Conservation (phyloP, 2,797 vertebrate species). For the Enteromius radiatus region DNA sequence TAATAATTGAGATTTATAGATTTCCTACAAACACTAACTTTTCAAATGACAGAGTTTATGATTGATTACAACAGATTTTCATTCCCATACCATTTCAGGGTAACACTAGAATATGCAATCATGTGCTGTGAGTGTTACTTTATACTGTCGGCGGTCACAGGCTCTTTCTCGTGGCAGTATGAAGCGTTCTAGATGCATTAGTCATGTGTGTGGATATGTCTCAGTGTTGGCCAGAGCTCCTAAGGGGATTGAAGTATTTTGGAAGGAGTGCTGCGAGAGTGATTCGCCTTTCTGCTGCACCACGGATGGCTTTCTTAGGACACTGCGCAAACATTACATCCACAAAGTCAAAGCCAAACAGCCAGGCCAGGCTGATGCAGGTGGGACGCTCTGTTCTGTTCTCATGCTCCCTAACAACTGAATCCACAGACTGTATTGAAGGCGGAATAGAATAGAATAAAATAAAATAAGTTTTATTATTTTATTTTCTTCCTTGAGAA, state of each 20-base stretch:
- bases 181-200: constrained; percentile 4
- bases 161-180: background rate
- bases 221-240: constrained; percentile 84
- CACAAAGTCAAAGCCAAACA: constrained; percentile 88
- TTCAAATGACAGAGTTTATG: background rate
- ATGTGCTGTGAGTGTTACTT: background rate
- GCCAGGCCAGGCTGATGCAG: constrained; percentile 89
- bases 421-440: background rate
- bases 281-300: constrained; percentile 80
- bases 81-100: background rate
- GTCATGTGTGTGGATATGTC: constrained; percentile 27
- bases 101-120: background rate
- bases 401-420: background rate
- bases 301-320: constrained; percentile 72
- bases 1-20: constrained; percentile 5
- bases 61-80: background rate
- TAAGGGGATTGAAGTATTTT: constrained; percentile 82
- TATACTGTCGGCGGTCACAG: background rate
- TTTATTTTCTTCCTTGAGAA: background rate
- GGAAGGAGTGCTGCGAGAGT: constrained; percentile 82
- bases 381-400: constrained; percentile 68
- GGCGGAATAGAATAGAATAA: background rate
- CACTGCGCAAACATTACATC: constrained; percentile 81
- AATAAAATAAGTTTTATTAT: background rate
- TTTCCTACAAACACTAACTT: constrained; percentile 3